phyloP scores from a whole-genome alignment of 2,797 vertebrate genomes.

The Fistularia commersonii region DNA sequence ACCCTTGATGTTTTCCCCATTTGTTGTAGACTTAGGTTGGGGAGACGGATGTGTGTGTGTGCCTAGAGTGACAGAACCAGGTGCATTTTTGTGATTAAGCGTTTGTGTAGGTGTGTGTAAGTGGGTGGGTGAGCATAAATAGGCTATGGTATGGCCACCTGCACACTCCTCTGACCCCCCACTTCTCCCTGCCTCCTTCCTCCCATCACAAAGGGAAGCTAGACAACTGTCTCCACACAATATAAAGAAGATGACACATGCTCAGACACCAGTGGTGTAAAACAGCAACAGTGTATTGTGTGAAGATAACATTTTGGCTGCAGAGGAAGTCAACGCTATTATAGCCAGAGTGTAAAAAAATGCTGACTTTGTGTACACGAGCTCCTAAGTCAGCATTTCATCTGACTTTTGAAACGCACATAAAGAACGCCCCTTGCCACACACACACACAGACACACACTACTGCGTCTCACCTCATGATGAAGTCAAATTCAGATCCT shows the following conservation, averaged over 20 bases:
- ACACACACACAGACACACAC: constrained; percentile 11
- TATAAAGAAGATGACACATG: constrained; percentile 3
- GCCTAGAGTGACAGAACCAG: constrained; percentile 65
- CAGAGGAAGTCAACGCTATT: constrained; percentile 1
- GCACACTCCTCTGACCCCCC: constrained; percentile 49
- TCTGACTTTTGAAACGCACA: neutral
- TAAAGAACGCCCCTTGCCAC: neutral
- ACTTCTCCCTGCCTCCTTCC: constrained; percentile 24
- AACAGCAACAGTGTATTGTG: constrained; percentile 41
- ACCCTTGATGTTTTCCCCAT: constrained; percentile 79
- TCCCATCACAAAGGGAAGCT: constrained; percentile 31
- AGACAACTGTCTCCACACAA: constrained; percentile 58
- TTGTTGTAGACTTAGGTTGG: constrained; percentile 66
- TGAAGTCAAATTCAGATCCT: constrained; percentile 97
- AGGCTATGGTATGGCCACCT: constrained; percentile 68
- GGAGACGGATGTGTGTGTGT: constrained; percentile 45
- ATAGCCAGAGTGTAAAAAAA: too few relatives aligned
- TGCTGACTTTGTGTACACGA: too few relatives aligned
- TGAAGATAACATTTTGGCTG: constrained; percentile 36
- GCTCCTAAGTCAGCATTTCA: neutral
- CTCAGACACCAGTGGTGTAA: constrained; percentile 17
- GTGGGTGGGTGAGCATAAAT: constrained; percentile 28
- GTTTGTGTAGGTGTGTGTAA: constrained; percentile 15
- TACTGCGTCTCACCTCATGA: constrained; percentile 83
- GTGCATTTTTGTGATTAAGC: constrained; percentile 52